Evolutionary conservation across 2,797 vertebrate species (phyloP).

Genomic region (Lacerta agilis): DNA sequence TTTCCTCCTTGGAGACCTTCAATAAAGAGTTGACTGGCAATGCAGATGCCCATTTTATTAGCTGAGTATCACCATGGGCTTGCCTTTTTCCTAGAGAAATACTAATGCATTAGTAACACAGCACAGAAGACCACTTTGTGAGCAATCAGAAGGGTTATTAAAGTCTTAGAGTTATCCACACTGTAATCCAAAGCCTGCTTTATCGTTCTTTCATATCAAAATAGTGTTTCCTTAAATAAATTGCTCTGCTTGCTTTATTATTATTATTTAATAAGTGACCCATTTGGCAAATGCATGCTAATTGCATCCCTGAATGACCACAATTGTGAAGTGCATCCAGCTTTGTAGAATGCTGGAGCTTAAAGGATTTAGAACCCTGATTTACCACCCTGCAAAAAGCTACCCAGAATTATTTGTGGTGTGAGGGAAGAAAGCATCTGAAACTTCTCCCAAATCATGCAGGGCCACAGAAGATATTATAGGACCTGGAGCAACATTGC

Average conservation of each 20-base stretch:
- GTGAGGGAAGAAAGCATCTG: neutral
- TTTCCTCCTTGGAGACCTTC: conserved; percentile 24
- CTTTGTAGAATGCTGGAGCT: neutral
- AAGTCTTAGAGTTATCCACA: conserved; percentile 24
- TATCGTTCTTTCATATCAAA: conserved; percentile 30
- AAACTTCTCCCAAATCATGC: neutral
- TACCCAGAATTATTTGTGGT: neutral
- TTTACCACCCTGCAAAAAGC: neutral
- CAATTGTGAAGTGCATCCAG: neutral
- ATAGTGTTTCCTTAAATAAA: conserved; percentile 15
- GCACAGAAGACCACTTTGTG: conserved; percentile 19
- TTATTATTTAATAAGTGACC: conserved; percentile 13
- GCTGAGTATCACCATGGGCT: conserved; percentile 9
- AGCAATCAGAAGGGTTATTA: conserved; percentile 34
- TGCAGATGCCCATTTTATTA: conserved; percentile 33
- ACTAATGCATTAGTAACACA: conserved; percentile 15
- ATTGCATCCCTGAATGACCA: conserved; percentile 11
- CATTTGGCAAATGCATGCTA: conserved; percentile 1
- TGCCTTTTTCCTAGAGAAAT: conserved; percentile 23
- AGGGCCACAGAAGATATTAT: neutral
- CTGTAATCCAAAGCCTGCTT: conserved; percentile 21
- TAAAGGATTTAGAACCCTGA: neutral
- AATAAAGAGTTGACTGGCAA: conserved; percentile 29
- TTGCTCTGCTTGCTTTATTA: conserved; percentile 9
- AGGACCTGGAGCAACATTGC: neutral